Evolutionary conservation across 2,797 vertebrate species (phyloP), one percentile per base, ranked within the genome.

Genomic region (Alfaro cultratus): DNA sequence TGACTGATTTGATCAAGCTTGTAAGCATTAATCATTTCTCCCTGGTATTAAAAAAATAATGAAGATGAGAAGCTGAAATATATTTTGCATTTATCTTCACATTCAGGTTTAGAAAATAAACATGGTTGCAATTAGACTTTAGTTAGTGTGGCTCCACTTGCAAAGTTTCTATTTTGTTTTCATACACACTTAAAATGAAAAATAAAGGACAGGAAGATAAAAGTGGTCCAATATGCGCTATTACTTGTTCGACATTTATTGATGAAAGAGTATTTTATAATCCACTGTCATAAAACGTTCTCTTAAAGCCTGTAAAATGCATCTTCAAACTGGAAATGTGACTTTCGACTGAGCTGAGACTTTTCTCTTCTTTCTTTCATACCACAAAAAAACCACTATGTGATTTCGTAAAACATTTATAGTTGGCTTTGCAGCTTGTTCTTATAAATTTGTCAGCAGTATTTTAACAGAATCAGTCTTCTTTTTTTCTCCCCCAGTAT

Each of bases 381-480:
- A 86, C 85, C 83, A 81, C 90, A 93, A 79, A 89, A 90, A 88
- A 83, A 84, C 77, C 75, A 15, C 82, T 70, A 82, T 87, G 88
- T 78, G 31, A 91, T 93, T 89, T 74, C 72, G 74, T 95, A 82
- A 94, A 95, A 90, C 4, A 93, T 94, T 94, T 85, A 96, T 94
- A 82, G 93, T 94, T 93, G 92, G 92, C 94, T 94, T 95, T 93
- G 90, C 90, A 80, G 89, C 90, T 85, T 94, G 93, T 94, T 93
- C 94, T 95, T 95, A 95, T 96, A 96, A 95, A 96, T 95, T 89
- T 95, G 93, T 95, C 93, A 96, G 89, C 82, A 91, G 93, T 80
- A 83, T 93, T 95, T 94, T 93, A 87, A 92, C 83, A 71, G 82
- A 87, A 86, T 81, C 73, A 49, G 78, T 77, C 34, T 70, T 82